Evolutionary conservation across 2,113 vertebrate species (phyloP).

Genomic region (cattle (Bos taurus)): ARS-UCD2.0 NC_037329.1:127769001-127769500

Average conservation of each 20-base stretch:
- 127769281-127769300: accelerated
- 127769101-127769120: background rate
- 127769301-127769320: background rate
- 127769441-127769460: background rate
- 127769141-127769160: background rate
- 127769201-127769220: background rate
- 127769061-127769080: accelerated
- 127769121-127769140: background rate
- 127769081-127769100: background rate
- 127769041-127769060: background rate
- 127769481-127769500: background rate
- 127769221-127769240: background rate
- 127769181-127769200: background rate
- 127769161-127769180: background rate
- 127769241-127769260: background rate
- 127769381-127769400: background rate
- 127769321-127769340: background rate
- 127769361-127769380: background rate
- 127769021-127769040: background rate
- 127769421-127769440: background rate
- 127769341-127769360: background rate
- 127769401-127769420: background rate
- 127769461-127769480: background rate
- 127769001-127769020: background rate
- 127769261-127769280: background rate